Conservation (phyloP, 2,888 invertebrate genomes). For the Lomographa bimaculata region DNA sequence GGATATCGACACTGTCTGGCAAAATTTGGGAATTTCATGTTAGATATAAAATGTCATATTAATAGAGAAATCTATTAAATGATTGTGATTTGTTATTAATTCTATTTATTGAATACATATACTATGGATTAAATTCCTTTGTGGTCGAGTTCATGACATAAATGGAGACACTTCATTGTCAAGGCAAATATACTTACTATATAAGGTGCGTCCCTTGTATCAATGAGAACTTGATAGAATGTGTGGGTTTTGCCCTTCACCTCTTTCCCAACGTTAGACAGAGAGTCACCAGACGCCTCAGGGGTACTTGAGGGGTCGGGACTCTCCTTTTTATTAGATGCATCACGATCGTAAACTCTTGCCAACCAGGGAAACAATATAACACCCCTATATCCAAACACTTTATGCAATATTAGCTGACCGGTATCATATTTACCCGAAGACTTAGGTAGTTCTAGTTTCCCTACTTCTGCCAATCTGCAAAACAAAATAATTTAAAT, state of each 20-base stretch:
- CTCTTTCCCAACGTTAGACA: constrained; percentile 88
- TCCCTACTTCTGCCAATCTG: constrained; percentile 97
- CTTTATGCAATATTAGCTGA: constrained; percentile 96
- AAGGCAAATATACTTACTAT: constrained; percentile 87
- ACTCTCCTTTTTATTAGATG: constrained; percentile 87
- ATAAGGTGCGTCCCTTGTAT: constrained; percentile 97
- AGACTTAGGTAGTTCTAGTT: constrained; percentile 92
- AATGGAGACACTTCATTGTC: constrained; percentile 8
- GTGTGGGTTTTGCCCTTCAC: constrained; percentile 96
- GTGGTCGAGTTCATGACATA: too few species aligned
- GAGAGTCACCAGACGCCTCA: constrained; percentile 60
- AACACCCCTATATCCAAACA: constrained; percentile 98
- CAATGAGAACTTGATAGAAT: constrained; percentile 99
- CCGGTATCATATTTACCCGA: constrained; percentile 97
- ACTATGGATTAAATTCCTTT: constrained; percentile 3
- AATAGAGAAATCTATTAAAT: too few species aligned
- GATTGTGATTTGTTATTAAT: too few species aligned
- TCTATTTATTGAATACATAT: too few species aligned
- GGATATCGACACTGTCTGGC: too few species aligned
- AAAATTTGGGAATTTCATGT: too few species aligned
- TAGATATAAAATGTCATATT: too few species aligned
- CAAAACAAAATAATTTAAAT: constrained; percentile 30
- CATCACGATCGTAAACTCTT: constrained; percentile 96
- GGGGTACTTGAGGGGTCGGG: constrained; percentile 51
- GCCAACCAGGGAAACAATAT: constrained; percentile 98